Conservation (phyloP, 2,797 vertebrate species). For the Phataginus tricuspis region DNA sequence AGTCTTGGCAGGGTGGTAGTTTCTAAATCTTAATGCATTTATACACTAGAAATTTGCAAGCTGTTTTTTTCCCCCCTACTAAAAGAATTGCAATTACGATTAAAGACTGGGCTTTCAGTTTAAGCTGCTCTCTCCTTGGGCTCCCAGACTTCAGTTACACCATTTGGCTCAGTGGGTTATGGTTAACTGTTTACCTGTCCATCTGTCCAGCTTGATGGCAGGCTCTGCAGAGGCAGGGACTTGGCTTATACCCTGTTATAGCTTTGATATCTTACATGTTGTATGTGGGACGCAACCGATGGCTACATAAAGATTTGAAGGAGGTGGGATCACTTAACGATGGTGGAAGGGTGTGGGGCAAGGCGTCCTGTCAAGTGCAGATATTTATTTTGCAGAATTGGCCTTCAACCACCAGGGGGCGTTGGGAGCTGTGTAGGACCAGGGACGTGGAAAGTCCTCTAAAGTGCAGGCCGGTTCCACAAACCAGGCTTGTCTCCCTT, state of each 20-base stretch:
- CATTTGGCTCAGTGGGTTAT: neutral
- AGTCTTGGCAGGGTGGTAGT: neutral
- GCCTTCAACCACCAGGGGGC: neutral
- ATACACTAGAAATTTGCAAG: neutral
- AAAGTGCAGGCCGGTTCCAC: fast-evolving
- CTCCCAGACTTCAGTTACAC: neutral
- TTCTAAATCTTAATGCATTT: neutral
- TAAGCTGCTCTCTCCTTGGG: neutral
- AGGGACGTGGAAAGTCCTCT: neutral
- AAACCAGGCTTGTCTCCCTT: neutral
- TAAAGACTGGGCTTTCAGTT: neutral
- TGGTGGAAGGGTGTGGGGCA: neutral
- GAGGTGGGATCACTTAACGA: neutral
- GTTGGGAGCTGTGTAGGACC: fast-evolving
- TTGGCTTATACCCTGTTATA: neutral
- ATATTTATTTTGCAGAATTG: neutral
- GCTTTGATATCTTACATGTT: neutral
- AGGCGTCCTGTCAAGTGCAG: neutral
- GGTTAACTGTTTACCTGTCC: neutral
- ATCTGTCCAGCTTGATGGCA: neutral
- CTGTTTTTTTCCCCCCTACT: neutral
- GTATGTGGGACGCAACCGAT: neutral
- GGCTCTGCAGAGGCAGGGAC: neutral
- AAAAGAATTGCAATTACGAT: neutral
- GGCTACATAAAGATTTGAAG: neutral